These are phyloP conservation scores for Clunio marinus DNA, from an alignment of 2,888 invertebrate genomes.

Conservation along the genomic window DNA sequence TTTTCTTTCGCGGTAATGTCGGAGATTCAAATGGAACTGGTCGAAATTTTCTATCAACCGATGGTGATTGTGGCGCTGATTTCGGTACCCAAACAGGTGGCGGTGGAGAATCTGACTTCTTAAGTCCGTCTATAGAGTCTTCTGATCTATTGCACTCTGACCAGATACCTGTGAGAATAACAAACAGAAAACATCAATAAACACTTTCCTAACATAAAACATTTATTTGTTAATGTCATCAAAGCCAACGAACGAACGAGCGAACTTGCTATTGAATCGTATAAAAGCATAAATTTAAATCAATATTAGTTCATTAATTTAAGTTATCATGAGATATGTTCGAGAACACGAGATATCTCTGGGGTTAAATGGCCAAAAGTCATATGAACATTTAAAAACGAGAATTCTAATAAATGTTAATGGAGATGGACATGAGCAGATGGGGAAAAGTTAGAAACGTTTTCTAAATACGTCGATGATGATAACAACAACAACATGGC, in stretches of 20 bases:
- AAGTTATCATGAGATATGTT: no score
- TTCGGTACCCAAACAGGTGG: slow-evolving; percentile 76
- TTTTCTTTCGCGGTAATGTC: slow-evolving; percentile 56
- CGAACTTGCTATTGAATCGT: no score
- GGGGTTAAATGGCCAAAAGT: slow-evolving; percentile 5
- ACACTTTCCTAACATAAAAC: no score
- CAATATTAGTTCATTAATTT: slow-evolving; percentile 9
- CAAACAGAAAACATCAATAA: no score
- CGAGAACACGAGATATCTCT: not conserved
- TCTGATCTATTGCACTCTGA: slow-evolving; percentile 50
- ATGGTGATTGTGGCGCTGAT: slow-evolving; percentile 67
- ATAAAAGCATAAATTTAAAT: no score
- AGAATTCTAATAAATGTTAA: slow-evolving; percentile 20
- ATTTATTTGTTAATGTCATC: no score
- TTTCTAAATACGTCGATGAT: no score
- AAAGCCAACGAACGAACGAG: no score
- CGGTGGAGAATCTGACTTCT: slow-evolving; percentile 53
- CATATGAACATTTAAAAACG: slow-evolving; percentile 2
- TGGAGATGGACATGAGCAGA: not conserved
- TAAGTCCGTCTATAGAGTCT: not conserved
- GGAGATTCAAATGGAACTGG: slow-evolving; percentile 74
- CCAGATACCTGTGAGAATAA: slow-evolving; percentile 56
- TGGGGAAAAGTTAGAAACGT: not conserved
- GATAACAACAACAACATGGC: no score
- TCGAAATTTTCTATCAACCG: slow-evolving; percentile 70